phyloP scores from a whole-genome alignment of 2,797 vertebrate species.

The Knipowitschia caucasica region DNA sequence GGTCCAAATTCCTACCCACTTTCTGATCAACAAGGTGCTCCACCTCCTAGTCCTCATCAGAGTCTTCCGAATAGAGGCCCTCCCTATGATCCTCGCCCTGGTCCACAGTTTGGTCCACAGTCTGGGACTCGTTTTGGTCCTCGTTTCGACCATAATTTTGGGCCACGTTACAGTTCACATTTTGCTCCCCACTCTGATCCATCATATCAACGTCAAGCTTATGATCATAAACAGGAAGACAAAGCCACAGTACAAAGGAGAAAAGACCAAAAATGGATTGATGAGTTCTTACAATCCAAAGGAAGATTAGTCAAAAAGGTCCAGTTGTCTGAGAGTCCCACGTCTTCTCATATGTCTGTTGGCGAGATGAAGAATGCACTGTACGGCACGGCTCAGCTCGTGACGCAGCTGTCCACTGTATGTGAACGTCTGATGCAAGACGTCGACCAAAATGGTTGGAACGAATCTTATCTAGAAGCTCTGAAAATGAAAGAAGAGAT shows the following conservation, averaged over 20 bases:
- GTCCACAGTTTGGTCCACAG: background rate
- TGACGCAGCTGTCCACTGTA: conserved; percentile 57
- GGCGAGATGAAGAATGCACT: conserved; percentile 45
- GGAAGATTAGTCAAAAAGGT: background rate
- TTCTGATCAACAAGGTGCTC: too few relatives aligned
- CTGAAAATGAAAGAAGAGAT: conserved; percentile 45
- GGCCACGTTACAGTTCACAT: background rate
- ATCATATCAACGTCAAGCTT: conserved; percentile 57
- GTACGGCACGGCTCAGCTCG: conserved; percentile 49
- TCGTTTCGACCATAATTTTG: too few relatives aligned
- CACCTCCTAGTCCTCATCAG: background rate
- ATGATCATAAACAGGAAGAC: conserved; percentile 18
- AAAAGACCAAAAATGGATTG: conserved; percentile 65
- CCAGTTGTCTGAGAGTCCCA: background rate
- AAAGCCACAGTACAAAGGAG: conserved; percentile 33
- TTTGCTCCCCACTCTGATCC: background rate
- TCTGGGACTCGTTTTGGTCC: background rate
- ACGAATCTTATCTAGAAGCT: conserved; percentile 42
- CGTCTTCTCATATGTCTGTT: background rate
- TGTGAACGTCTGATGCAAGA: conserved; percentile 62
- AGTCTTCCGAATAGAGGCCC: background rate
- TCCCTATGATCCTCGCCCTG: background rate
- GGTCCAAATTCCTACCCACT: too few relatives aligned
- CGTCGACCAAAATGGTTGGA: conserved; percentile 68
- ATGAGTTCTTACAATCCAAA: conserved; percentile 42